Evolutionary conservation across 2,888 invertebrate species (phyloP), one percentile per base, ranked within the genome.

Genomic region (Kuschelorhynchus macadamiae): DNA sequence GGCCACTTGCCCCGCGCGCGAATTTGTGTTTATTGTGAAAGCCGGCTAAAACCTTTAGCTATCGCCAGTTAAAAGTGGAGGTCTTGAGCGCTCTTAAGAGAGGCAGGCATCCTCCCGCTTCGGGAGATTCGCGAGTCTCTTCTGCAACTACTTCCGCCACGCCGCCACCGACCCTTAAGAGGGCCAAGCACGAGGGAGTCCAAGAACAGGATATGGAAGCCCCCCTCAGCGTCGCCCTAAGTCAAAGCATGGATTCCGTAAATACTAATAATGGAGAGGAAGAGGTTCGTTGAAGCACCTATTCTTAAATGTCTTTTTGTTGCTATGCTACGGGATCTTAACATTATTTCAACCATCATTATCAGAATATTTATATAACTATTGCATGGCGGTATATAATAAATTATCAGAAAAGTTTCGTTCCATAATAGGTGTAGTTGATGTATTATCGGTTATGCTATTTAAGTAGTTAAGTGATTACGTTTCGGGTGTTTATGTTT

Each of bases 221-320:
- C 76, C 87, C 90, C 75, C 88, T 90, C 76, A 88, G 90, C 82
- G 88, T 91, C 83, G 92, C 95, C 81, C 89, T 94, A 82, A 96
- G 96, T 84, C 96, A 97, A 87, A 96, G 96, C 88, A 96, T 97
- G 96, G 97, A 97, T 88, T 96, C 96, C 80, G 97, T 97, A 84
- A 96, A 96, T 87, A 96, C 96, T 79, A 92, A 92, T 82, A 93
- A 94, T 84, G 93, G 95, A 84, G 97, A 97, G 88, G 97, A 97
- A 90, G 97, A 97, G 96, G 97, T 97, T 81, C 88, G 92, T 69
- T 12, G 25, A 33, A 16, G 9, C 55, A 55, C 16, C 41, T 18
- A 3, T 25, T 36, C 41, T 20, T 20, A 18, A 4, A 21, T 12
- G 5, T 41, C 14, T 42, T 39, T 41, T 36, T 25, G 9, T 16